Evolutionary conservation across 2,888 invertebrate genomes (phyloP).

Genomic region (Netelia inedita): DNA sequence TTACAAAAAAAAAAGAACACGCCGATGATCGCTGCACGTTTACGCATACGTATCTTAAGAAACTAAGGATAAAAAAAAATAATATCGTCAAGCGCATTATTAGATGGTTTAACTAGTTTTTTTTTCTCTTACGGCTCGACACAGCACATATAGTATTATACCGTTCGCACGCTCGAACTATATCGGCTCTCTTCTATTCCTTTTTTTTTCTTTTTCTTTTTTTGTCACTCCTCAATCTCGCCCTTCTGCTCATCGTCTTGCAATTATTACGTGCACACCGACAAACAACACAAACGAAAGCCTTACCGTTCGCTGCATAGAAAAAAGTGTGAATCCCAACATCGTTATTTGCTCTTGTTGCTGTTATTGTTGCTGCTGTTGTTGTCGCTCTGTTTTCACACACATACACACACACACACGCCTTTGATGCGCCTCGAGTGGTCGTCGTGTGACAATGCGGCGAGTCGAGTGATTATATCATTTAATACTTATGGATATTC

Average conservation of each 20-base stretch:
- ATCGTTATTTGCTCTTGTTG: slow-evolving; percentile 3
- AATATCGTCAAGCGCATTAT: slow-evolving; percentile 76
- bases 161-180: slow-evolving; percentile 53
- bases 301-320: slow-evolving; percentile 63
- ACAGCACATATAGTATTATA: slow-evolving; percentile 65
- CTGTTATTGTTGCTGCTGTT: neutral
- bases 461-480: slow-evolving; percentile 67
- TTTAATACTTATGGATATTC: slow-evolving; percentile 66
- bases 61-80: slow-evolving; percentile 81
- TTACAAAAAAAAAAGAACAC: slow-evolving; percentile 72
- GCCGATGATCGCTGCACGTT: slow-evolving; percentile 77
- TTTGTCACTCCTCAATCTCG: slow-evolving; percentile 13
- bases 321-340: slow-evolving; percentile 55
- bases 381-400: neutral
- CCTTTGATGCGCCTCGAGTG: slow-evolving; percentile 60
- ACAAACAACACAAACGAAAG: slow-evolving; percentile 69
- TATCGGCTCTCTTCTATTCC: slow-evolving; percentile 34
- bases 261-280: slow-evolving; percentile 57
- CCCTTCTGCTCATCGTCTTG: neutral
- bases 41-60: slow-evolving; percentile 78
- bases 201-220: slow-evolving; percentile 25
- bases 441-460: slow-evolving; percentile 67
- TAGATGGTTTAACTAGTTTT: slow-evolving; percentile 62
- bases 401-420: slow-evolving; percentile 19
- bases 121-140: slow-evolving; percentile 67